A percentile compares a stretch with the other conserved stretches of the same genome.
Evolutionary conservation across 2,797 vertebrate genomes (phyloP).

Genomic region (Perodicticus potto): DNA sequence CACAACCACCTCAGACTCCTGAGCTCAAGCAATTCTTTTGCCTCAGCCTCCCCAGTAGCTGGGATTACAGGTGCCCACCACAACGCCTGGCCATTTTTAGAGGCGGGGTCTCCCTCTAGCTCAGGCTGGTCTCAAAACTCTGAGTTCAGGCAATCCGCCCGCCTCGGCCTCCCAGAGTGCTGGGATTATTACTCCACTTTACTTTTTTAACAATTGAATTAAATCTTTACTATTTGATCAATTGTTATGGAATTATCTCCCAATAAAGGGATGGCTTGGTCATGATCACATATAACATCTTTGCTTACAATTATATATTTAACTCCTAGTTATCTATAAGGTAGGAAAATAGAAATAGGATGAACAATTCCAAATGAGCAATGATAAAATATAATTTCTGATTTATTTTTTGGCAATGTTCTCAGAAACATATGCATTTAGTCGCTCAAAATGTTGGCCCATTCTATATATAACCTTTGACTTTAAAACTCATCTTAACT

Average conservation of each 20-base stretch:
- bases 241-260: neutral
- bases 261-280: neutral
- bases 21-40: no score
- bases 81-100: no score
- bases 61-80: no score
- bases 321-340: neutral
- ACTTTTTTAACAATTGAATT: neutral
- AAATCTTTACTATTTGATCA: neutral
- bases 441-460: neutral
- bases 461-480: neutral
- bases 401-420: neutral
- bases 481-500: neutral
- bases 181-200: neutral
- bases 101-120: no score
- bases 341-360: neutral
- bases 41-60: no score
- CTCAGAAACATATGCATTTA: neutral
- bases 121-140: no score
- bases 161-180: no score
- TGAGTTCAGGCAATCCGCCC: no score
- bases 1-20: no score
- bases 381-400: constrained; percentile 21
- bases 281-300: neutral
- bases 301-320: neutral
- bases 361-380: neutral